A percentile compares a stretch with the other conserved stretches of the same genome.
phyloP scores from a whole-genome alignment of 2,113 vertebrate genomes.

The Leucosticte australis region DNA sequence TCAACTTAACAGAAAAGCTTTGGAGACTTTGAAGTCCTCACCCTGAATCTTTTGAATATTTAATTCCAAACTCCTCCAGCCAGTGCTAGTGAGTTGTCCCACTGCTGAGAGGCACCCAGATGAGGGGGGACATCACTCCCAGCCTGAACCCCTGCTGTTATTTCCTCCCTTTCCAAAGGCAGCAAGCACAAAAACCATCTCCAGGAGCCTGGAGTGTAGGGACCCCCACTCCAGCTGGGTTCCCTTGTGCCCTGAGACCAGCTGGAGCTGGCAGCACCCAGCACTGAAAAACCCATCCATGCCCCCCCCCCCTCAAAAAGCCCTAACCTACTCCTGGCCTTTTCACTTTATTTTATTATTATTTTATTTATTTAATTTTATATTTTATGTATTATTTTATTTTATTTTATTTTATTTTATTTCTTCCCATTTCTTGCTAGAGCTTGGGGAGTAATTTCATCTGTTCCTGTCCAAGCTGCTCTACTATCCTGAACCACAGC shows the following conservation, averaged over 20 bases:
- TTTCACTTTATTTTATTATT: neutral
- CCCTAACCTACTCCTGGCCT: fast-evolving
- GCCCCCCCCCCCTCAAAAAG: too few species aligned
- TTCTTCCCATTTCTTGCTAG: neutral
- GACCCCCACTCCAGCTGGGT: fast-evolving
- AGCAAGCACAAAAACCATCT: neutral
- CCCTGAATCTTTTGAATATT: neutral
- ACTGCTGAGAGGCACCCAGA: fast-evolving
- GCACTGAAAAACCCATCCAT: neutral
- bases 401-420: neutral
- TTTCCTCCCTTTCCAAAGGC: neutral
- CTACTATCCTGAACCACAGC: neutral
- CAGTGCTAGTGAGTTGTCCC: neutral
- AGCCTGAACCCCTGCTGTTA: neutral
- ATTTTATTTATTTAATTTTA: too few species aligned
- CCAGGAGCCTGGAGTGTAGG: fast-evolving
- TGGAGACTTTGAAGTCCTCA: neutral
- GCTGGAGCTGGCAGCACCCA: neutral
- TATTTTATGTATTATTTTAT: neutral
- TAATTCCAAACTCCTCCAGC: too few species aligned
- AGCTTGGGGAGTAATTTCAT: neutral
- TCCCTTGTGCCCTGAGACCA: fast-evolving
- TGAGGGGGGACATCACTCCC: fast-evolving
- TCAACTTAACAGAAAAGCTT: neutral
- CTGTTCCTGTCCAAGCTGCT: neutral